Percentiles rank a stretch among this genome's conserved stretches.
Conservation (phyloP, 2,113 vertebrate genomes). For the Sander vitreus region DNA sequence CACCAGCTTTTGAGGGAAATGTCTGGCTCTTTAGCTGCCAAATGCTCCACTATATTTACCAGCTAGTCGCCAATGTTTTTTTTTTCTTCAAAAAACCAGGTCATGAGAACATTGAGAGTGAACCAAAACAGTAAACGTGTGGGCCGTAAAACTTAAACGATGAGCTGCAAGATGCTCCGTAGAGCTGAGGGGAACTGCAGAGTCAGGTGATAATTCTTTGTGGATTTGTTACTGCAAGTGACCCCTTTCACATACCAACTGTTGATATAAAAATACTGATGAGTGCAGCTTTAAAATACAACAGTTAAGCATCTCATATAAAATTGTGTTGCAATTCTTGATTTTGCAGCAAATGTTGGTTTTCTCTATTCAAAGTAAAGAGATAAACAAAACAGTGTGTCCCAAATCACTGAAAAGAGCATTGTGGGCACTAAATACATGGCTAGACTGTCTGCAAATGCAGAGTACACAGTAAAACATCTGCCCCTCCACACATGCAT, state of each 20-base stretch:
- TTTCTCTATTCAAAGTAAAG: conserved; percentile 9
- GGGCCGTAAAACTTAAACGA: neutral
- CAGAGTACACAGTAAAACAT: conserved; percentile 13
- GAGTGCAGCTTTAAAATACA: neutral
- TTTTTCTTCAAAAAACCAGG: neutral
- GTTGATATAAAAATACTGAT: neutral
- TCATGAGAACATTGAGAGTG: too few relatives aligned
- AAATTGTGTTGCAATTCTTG: neutral
- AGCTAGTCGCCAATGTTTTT: neutral
- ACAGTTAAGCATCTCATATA: neutral
- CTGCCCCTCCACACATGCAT: neutral
- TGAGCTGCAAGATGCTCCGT: neutral
- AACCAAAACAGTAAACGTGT: too few relatives aligned
- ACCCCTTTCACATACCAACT: neutral
- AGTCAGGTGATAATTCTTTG: neutral
- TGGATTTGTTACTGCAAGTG: neutral
- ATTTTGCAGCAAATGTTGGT: conserved; percentile 18
- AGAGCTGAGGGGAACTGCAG: neutral
- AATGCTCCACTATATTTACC: neutral
- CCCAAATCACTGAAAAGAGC: neutral
- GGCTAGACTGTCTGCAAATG: conserved; percentile 18
- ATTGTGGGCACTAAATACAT: conserved; percentile 1
- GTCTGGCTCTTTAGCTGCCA: neutral
- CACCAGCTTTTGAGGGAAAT: neutral
- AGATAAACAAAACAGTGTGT: conserved; percentile 32